Evolutionary conservation across 2,888 invertebrate species (phyloP), one percentile per base, ranked within the genome.

Genomic region (Julus scanicus): DNA sequence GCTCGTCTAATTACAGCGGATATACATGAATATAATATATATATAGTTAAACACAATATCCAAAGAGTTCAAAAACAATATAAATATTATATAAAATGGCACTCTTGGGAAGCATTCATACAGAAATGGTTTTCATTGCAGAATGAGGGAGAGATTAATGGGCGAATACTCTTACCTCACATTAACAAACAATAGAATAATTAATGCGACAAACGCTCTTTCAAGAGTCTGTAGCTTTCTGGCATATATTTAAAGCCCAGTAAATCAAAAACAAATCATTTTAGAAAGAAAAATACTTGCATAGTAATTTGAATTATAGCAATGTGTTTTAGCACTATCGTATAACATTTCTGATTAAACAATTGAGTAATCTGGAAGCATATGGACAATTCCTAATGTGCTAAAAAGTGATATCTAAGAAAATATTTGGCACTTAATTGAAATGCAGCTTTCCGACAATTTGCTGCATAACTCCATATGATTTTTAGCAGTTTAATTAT

Each of bases 31-130:
- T 44, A 44, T 44, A 44, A 44, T 44, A 44, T 44, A 44, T 80
- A 80, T 44, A 44, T 80, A 80, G 80, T 80, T 80, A 80, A 80
- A 80, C 80, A 80, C 80, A 80, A 80, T 80, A 80, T 80, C 80
- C 37, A 37, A 80, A 80, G 37, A 15, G 80, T 15, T 80, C 80
- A 37, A 80, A 80, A 80, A 80, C 13, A 37, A 80, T 71, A 80
- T 80, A 80, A 80, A 80, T 80, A 80, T 80, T 80, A 80, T 80
- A 80, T 80, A 80, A 80, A 80, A 80, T 80, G 80, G 80, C 80
- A 80, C 80, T 80, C 37, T 80, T 29, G 80, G 63, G 37, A 80
- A 37, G 37, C 80, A 37, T 80, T 80, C 80, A 37, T 80, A 80
- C 37, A 37, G 11, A 80, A 80, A 80, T 71, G n/a, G 29, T 20